These are phyloP conservation scores for Arizona elegans DNA, from an alignment of 2,113 vertebrate species.

Conservation along the genomic window DNA sequence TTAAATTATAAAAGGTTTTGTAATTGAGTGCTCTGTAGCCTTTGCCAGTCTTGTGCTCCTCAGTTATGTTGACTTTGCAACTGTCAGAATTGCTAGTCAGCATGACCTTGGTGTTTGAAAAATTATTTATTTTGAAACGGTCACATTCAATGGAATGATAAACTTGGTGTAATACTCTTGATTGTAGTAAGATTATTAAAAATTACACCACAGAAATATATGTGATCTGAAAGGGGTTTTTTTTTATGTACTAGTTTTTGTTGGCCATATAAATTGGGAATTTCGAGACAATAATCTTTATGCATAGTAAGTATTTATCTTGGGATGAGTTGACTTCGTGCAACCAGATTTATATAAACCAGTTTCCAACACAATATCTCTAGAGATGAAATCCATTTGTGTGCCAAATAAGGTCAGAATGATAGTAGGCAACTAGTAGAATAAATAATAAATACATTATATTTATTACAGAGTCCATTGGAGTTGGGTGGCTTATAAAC, in stretches of 20 bases:
- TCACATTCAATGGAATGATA: background rate
- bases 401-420: background rate
- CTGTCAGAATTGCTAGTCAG: background rate
- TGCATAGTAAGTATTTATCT: background rate
- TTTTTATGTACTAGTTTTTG: background rate
- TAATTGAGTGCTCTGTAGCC: background rate
- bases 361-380: background rate
- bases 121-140: background rate
- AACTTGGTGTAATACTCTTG: background rate
- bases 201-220: background rate
- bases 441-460: background rate
- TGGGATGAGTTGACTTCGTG: background rate
- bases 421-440: background rate
- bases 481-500: background rate
- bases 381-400: background rate
- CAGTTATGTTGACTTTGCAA: background rate
- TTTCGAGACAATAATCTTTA: background rate
- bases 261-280: background rate
- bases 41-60: background rate
- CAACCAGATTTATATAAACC: background rate
- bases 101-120: background rate
- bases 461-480: background rate
- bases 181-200: background rate
- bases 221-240: background rate
- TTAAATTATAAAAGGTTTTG: background rate